Percentiles rank a stretch among this genome's conserved stretches.
These are phyloP conservation scores for Hypotaenidia okinawae DNA, from an alignment of 2,797 vertebrate species.

Conservation along the genomic window DNA sequence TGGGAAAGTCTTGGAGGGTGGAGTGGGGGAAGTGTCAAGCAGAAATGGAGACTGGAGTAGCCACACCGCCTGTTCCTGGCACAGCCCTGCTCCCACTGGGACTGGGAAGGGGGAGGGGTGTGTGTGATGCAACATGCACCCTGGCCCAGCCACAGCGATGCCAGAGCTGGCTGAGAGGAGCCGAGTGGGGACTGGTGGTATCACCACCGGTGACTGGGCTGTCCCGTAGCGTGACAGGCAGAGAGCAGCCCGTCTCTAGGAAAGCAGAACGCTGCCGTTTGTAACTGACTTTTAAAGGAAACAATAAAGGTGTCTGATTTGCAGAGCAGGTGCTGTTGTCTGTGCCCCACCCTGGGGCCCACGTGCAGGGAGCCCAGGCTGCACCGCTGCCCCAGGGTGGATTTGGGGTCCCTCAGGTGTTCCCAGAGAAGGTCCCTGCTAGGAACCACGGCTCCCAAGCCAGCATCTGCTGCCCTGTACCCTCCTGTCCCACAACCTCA, in stretches of 20 bases:
- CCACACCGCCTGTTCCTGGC: neutral
- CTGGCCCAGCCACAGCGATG: neutral
- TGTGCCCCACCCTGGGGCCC: fast-evolving
- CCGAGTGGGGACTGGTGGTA: neutral
- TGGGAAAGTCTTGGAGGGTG: neutral
- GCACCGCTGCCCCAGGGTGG: fast-evolving
- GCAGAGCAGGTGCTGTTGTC: neutral
- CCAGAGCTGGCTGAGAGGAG: neutral
- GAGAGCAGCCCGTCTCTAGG: neutral
- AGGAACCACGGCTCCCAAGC: fast-evolving
- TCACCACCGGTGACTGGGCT: neutral
- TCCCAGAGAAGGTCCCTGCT: neutral
- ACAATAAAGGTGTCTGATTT: conserved; percentile 46
- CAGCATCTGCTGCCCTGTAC: neutral
- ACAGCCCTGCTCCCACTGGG: fast-evolving
- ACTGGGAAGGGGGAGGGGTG: neutral
- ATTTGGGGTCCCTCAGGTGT: fast-evolving
- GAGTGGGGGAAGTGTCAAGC: neutral
- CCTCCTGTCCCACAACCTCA: neutral
- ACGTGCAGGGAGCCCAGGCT: fast-evolving
- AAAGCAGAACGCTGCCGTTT: neutral
- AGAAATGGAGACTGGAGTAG: neutral
- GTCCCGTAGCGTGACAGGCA: fast-evolving
- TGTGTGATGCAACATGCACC: neutral
- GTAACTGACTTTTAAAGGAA: conserved; percentile 8